Evolutionary conservation across 2,888 invertebrate species (phyloP), one percentile per base, ranked within the genome.

Genomic region (Lobophora halterata): DNA sequence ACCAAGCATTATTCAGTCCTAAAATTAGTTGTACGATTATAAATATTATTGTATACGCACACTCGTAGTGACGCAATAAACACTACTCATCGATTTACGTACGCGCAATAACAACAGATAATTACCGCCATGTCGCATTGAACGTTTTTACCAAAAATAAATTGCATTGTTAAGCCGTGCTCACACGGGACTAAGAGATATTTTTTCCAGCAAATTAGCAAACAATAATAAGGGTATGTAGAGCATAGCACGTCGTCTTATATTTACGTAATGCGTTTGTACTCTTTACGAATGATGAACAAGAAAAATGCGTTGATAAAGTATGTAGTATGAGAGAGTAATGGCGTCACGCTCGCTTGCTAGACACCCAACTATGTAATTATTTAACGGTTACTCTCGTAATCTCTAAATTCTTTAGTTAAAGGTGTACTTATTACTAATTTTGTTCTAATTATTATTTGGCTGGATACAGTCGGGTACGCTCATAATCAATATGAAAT

Each of bases 221-320:
- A 60, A 52, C 60, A 69, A 58, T 70, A 65, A 65, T 63, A 58
- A 44, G 40, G 33, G 52, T 64, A 71, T 75, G 55, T 72, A 59
- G 75, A 75, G 69, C 72, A 62, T 54, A 48, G 47, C 59, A 46
- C 60, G 57, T 61, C 62, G 61, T 52, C 49, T 59, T 25, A 54
- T 49, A 44, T 51, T 74, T 71, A 65, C 65, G 63, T 65, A 72
- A 74, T 34, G 17, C 34, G 12, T 12, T n/a, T 52, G 48, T 61
- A 61, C 64, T 64, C 61, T 55, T 61, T 58, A 55, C 55, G 54
- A 58, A 53, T 48, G 45, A 58, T 50, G 42, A 32, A 44, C 46
- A 54, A 52, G 55, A 57, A 58, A 53, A 52, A 47, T 50, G 47
- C 32, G 44, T 34, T 44, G 49, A 47, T 40, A 37, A 31, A 25